Evolutionary conservation across 2,888 invertebrate genomes (phyloP), one percentile per base, ranked within the genome.

Genomic region (Xylocampa areola): DNA sequence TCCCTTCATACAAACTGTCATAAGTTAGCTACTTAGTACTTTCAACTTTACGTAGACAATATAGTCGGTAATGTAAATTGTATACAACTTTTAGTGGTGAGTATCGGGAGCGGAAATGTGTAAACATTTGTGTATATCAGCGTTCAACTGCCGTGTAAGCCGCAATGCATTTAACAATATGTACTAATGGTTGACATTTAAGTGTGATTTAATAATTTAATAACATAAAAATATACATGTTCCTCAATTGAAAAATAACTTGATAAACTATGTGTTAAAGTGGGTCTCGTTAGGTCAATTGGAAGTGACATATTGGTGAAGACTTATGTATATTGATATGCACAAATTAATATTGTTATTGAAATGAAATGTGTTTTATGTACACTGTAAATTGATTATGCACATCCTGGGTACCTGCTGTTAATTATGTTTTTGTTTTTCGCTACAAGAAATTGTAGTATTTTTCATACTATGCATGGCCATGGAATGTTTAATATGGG

Each of bases 101-200:
- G 68, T 65, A 55, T 63, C 51, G 52, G 13, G 48, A 54, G 55
- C 47, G 35, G 39, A 41, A 16, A 23, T 35, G 29, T 17, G 23
- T 39, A 32, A 14, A 59, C 61, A 58, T 66, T 73, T 64, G 75
- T 63, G 59, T 84, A 50, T 61, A 70, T 65, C 73, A 68, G 45
- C 47, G 40, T 27, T 23, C 33, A 60, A 60, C 91, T 91, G 90
- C 92, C 92, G 89, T 79, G 84, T 92, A 92, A 81, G 79, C 90
- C 90, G 83, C 92, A 91, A 91, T 87, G 92, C 84, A 77, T 79
- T 76, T 88, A 88, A 91, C 88, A 87, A 89, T 88, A 88, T 89
- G 88, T 87, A 87, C 88, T 90, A 90, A 90, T 87, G 84, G 87
- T 88, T 89, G 88, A 89, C 88, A 74, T 70, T n/a, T 82, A 84